Evolutionary conservation across 2,797 vertebrate genomes (phyloP).

Genomic region (Dermochelys coriacea): DNA sequence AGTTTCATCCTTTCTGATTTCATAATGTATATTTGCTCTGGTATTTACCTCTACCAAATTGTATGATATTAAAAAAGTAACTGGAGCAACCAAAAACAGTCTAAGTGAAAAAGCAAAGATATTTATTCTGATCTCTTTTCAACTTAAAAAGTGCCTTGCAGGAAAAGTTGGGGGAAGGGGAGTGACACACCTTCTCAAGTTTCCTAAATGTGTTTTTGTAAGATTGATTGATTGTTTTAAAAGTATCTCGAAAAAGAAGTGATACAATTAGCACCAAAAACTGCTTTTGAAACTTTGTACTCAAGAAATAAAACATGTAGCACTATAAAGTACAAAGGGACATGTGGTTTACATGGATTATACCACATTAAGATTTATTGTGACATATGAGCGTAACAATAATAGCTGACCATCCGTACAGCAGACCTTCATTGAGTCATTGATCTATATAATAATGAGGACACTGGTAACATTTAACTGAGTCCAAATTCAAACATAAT

Average conservation of each 20-base stretch:
- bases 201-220: conserved; percentile 44
- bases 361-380: conserved; percentile 64
- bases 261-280: conserved; percentile 45
- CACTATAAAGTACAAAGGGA: conserved; percentile 75
- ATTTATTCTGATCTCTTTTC: conserved; percentile 63
- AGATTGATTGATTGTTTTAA: conserved; percentile 42
- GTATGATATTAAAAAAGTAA: conserved; percentile 57
- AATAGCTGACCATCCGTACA: conserved; percentile 49
- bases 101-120: conserved; percentile 38
- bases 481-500: conserved; percentile 77
- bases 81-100: conserved; percentile 37
- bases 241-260: conserved; percentile 30
- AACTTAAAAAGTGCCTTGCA: conserved; percentile 25
- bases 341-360: conserved; percentile 75
- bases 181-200: conserved; percentile 35
- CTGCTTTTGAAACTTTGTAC: conserved; percentile 80
- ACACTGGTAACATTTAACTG: conserved; percentile 71
- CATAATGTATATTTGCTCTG: conserved; percentile 62
- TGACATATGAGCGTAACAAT: conserved; percentile 3
- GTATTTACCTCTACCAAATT: conserved; percentile 64
- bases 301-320: conserved; percentile 82
- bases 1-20: conserved; percentile 68
- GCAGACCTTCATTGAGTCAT: conserved; percentile 64
- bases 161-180: not conserved
- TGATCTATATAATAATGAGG: conserved; percentile 78